Percentiles rank a stretch among this genome's conserved stretches.
Conservation (phyloP, 1,140 invertebrate genomes). For the Adoxophyes honmai region DNA sequence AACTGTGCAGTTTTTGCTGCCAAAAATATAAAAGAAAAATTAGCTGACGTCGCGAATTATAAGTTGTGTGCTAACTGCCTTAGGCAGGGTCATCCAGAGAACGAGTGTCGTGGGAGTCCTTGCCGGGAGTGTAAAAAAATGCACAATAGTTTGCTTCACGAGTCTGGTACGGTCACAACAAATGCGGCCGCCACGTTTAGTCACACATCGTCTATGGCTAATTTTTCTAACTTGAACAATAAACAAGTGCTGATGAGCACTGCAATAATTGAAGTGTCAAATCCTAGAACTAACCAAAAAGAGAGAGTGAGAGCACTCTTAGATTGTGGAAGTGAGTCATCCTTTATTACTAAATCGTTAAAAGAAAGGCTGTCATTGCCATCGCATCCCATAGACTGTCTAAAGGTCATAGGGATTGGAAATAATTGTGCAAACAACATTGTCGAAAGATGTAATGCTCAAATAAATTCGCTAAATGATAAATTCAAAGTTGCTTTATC, state of each 20-base stretch:
- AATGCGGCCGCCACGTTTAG: too few relatives aligned
- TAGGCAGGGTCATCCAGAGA: too few relatives aligned
- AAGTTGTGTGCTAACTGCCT: slow-evolving; percentile 32
- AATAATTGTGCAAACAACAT: not conserved
- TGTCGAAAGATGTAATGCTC: not conserved
- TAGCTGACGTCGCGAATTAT: slow-evolving; percentile 24
- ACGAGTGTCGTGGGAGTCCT: slow-evolving; percentile 27
- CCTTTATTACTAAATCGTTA: slow-evolving; percentile 32
- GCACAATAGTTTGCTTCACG: slow-evolving; percentile 31
- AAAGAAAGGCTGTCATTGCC: too few relatives aligned
- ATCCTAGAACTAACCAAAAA: slow-evolving; percentile 22
- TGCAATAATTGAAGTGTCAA: slow-evolving; percentile 26
- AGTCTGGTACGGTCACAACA: not conserved
- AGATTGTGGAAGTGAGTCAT: slow-evolving; percentile 34
- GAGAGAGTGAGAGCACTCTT: slow-evolving; percentile 25
- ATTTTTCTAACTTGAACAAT: too few relatives aligned
- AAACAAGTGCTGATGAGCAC: slow-evolving; percentile 33
- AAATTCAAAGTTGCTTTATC: not conserved
- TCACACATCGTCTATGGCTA: too few relatives aligned
- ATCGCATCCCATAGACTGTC: slow-evolving; percentile 10
- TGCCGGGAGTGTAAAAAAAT: slow-evolving; percentile 26
- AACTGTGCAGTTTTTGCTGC: slow-evolving; percentile 27
- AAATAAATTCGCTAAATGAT: not conserved
- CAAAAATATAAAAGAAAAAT: slow-evolving; percentile 21
- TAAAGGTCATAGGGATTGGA: slow-evolving; percentile 22